Conservation (phyloP, 53 echinoderm and acorn worm genomes). For the Holothuria scabra region DNA sequence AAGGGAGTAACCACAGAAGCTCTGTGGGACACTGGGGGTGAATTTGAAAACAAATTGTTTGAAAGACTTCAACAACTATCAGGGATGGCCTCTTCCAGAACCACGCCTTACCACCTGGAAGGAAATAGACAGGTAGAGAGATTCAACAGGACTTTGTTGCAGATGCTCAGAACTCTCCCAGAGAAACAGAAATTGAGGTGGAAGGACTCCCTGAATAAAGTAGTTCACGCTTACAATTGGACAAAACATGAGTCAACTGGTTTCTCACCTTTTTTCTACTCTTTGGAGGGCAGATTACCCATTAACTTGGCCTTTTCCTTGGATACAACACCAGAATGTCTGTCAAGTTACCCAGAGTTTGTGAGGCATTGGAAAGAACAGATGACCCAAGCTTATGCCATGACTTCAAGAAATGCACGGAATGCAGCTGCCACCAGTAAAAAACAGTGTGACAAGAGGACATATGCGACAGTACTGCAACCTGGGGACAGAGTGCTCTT, state of each 20-base stretch:
- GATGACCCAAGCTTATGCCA: constrained; percentile 46
- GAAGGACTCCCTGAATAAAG: constrained; percentile 61
- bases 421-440: constrained; percentile 29
- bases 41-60: constrained; percentile 57
- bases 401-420: constrained; percentile 9
- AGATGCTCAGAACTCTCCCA: constrained; percentile 63
- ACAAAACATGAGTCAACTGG: constrained; percentile 61
- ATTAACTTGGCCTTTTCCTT: constrained; percentile 51
- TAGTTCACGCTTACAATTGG: constrained; percentile 71
- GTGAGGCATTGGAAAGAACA: constrained; percentile 47
- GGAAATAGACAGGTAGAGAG: constrained; percentile 61
- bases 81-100: constrained; percentile 42
- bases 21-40: constrained; percentile 63
- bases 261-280: constrained; percentile 56
- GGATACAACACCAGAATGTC: neutral
- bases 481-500: constrained; percentile 58
- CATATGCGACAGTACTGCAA: neutral
- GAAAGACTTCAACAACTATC: constrained; percentile 24
- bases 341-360: constrained; percentile 14
- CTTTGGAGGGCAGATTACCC: constrained; percentile 55
- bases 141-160: constrained; percentile 66
- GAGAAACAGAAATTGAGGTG: constrained; percentile 44
- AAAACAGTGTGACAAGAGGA: constrained; percentile 41
- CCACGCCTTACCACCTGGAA: constrained; percentile 66
- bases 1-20: constrained; percentile 46